phyloP scores from a whole-genome alignment of 1,140 invertebrate species.

The Ditylenchus dipsaci region DNA sequence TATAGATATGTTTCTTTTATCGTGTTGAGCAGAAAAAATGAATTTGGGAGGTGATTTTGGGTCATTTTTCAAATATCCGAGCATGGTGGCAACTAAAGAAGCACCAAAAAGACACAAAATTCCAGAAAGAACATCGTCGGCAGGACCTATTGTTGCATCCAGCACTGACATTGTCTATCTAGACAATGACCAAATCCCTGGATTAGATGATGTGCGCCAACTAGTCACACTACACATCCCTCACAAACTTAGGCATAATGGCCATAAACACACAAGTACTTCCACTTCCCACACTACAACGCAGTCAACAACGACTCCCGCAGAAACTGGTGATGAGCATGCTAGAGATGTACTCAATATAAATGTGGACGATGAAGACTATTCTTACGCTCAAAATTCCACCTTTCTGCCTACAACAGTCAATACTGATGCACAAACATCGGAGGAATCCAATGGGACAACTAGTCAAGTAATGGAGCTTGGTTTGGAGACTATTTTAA shows the following conservation, averaged over 20 bases:
- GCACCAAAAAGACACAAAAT: too few species aligned
- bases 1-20: too few species aligned
- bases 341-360: background rate
- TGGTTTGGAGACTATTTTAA: too few species aligned
- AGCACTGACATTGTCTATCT: background rate
- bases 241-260: background rate
- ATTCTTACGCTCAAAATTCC: background rate
- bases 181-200: background rate
- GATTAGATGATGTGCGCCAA: background rate
- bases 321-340: background rate
- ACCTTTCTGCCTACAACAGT: too few species aligned
- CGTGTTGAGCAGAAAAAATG: too few species aligned
- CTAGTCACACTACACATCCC: background rate
- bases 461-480: too few species aligned
- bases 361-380: slow-evolving; percentile 4
- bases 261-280: background rate
- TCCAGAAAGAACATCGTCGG: too few species aligned
- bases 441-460: too few species aligned
- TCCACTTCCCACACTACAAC: background rate
- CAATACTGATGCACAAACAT: too few species aligned
- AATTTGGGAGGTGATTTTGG: too few species aligned
- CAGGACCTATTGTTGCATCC: background rate
- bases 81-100: too few species aligned
- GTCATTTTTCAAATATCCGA: too few species aligned
- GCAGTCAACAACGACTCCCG: background rate